Base-by-base conservation (phyloP, 2,113 vertebrate species). In the Myrmophylax atrothorax region DNA sequence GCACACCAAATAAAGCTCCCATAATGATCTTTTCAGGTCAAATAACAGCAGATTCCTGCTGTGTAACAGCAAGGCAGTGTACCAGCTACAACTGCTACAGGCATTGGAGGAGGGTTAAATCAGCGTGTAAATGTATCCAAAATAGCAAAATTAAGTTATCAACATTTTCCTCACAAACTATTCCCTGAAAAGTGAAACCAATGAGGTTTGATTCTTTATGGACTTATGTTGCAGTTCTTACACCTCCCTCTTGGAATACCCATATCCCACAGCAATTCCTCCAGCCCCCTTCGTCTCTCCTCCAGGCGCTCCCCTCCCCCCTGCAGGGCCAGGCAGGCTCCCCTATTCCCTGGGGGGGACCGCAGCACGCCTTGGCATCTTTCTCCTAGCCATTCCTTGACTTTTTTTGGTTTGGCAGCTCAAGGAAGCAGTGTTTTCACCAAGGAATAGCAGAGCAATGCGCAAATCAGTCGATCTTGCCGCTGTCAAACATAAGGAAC, bases 21-120 rank as follows among this genome's bases (percentile, higher is more conserved):
- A 44, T 78, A 96, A 89, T 53, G 89, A 88, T 96, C 91, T 95
- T 87, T 88, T 75, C 89, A 89, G 93, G 74, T 97, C 95, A 96
- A 93, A 88, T 89, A 91, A 89, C 91, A 94, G 89, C 94, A 49
- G 93, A 88, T 70, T 68, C 94, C 84, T 73, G 89, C 91, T 95
- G 89, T 29, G 72, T 52, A 87, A 63, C 90, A 92, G 90, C 75
- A 35, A 96, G 92, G 84, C 47, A 6, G 79, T 63, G 52, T 24
- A 77, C 24, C 66, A 56, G 44, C 68, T 70, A 68, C n/a, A 40
- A 37, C 29, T 7, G 44, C 69, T 15, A 7, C 29, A 26, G 19
- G 55, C 50, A 60, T 44, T 17, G 76, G 15, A 22, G 62, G 22
- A 58, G 55, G 72, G 37, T 84, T 87, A 78, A 95, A 82, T 62